phyloP scores from a whole-genome alignment of 2,113 vertebrate genomes.

The Cebus imitator region DNA sequence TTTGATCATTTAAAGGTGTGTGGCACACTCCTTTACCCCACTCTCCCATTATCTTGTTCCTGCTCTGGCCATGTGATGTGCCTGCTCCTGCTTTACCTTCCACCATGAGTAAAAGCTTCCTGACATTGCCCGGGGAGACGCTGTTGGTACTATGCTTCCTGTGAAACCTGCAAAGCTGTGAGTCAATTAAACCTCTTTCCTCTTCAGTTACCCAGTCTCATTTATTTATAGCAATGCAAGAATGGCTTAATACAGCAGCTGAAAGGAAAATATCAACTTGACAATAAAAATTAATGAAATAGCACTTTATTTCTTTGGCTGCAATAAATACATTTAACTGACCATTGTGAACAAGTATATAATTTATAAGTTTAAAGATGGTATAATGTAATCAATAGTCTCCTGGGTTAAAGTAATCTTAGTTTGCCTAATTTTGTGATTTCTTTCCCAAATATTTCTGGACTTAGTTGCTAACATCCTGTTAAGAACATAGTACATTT shows the following conservation, averaged over 20 bases:
- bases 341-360: constrained; percentile 52
- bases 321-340: constrained; percentile 60
- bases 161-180: too few species aligned
- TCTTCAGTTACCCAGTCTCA: too few species aligned
- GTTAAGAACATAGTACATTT: not conserved
- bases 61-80: too few species aligned
- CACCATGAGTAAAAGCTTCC: too few species aligned
- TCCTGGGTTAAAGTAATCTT: not conserved
- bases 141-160: too few species aligned
- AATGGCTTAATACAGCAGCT: not conserved
- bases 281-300: constrained; percentile 74
- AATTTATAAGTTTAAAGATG: constrained; percentile 51
- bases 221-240: too few species aligned
- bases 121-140: too few species aligned
- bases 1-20: too few species aligned
- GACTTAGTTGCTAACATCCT: not conserved
- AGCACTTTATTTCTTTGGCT: constrained; percentile 69
- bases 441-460: not conserved
- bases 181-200: too few species aligned
- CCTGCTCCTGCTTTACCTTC: too few species aligned
- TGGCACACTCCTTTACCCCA: too few species aligned
- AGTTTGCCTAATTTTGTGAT: not conserved
- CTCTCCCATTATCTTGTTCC: too few species aligned
- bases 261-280: constrained; percentile 30
- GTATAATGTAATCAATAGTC: not conserved